Percentiles rank a stretch among this genome's conserved stretches.
Evolutionary conservation across 1,140 invertebrate species (phyloP).

Genomic region (Papilio dardanus): DNA sequence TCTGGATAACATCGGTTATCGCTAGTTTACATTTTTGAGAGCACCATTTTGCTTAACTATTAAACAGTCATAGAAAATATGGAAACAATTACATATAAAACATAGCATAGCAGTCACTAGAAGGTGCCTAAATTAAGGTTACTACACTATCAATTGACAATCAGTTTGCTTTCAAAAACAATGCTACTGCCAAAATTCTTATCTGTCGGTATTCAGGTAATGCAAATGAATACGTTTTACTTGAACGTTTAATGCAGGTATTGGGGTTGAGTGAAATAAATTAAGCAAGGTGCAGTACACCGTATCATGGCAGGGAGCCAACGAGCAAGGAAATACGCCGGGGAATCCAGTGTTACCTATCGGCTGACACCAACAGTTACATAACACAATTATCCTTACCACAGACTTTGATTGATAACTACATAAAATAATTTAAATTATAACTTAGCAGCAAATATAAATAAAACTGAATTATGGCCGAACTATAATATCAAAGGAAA

Average conservation of each 20-base stretch:
- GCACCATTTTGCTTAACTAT: neutral
- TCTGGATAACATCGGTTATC: conserved; percentile 8
- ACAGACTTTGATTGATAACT: neutral
- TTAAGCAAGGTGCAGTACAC: conserved; percentile 18
- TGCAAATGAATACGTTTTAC: neutral
- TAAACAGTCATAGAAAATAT: neutral
- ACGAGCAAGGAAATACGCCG: neutral
- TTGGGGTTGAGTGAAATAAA: conserved; percentile 28
- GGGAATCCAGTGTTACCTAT: neutral
- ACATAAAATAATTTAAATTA: neutral
- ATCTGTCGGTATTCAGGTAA: neutral
- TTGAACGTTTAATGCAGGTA: conserved; percentile 1
- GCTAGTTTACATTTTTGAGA: neutral
- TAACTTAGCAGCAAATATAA: neutral
- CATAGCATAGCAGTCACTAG: too few relatives aligned
- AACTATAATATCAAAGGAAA: neutral
- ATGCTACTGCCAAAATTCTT: neutral
- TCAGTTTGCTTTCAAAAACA: neutral
- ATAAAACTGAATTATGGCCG: neutral
- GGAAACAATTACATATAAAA: neutral
- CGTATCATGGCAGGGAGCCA: conserved; percentile 18
- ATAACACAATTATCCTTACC: conserved; percentile 2
- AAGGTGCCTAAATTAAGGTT: too few relatives aligned
- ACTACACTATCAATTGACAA: neutral
- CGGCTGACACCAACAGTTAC: neutral